These are phyloP conservation scores for Benitochromis conjunctus DNA, from an alignment of 2,113 vertebrate genomes.

Conservation along the genomic window DNA sequence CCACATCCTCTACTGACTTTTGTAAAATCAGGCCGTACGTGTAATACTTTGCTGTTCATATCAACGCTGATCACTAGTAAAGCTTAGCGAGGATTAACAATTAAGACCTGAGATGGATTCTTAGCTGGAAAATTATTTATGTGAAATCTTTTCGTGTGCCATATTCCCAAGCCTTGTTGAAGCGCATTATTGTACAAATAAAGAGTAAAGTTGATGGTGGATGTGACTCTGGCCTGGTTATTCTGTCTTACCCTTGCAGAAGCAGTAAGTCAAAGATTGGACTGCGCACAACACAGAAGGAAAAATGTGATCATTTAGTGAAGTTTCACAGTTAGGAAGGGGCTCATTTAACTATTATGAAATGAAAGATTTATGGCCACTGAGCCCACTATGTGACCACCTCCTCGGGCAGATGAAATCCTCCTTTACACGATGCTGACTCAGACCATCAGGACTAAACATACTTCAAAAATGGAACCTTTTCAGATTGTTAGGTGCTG, in stretches of 20 bases:
- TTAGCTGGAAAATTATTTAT: slow-evolving; percentile 13
- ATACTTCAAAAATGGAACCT: background rate
- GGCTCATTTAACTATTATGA: background rate
- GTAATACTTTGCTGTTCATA: slow-evolving; percentile 41
- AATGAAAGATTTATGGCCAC: background rate
- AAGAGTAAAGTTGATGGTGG: slow-evolving; percentile 57
- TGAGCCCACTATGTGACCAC: background rate
- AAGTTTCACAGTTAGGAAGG: background rate
- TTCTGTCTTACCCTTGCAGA: background rate
- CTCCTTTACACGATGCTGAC: background rate
- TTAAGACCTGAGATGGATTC: slow-evolving; percentile 3
- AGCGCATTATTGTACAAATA: slow-evolving; percentile 63
- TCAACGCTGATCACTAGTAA: slow-evolving; percentile 39
- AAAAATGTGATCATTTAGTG: background rate
- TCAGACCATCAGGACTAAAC: background rate
- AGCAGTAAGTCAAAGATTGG: background rate
- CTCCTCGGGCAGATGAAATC: background rate
- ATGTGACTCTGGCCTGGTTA: background rate
- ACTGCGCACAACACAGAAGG: background rate
- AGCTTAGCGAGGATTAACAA: slow-evolving; percentile 22
- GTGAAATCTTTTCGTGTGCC: slow-evolving; percentile 50
- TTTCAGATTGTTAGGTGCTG: background rate
- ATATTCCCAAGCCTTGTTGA: slow-evolving; percentile 47
- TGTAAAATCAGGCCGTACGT: slow-evolving; percentile 13
- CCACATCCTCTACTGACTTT: slow-evolving; percentile 19